Conservation (phyloP, 2,113 vertebrate genomes). For the Chionis minor region DNA sequence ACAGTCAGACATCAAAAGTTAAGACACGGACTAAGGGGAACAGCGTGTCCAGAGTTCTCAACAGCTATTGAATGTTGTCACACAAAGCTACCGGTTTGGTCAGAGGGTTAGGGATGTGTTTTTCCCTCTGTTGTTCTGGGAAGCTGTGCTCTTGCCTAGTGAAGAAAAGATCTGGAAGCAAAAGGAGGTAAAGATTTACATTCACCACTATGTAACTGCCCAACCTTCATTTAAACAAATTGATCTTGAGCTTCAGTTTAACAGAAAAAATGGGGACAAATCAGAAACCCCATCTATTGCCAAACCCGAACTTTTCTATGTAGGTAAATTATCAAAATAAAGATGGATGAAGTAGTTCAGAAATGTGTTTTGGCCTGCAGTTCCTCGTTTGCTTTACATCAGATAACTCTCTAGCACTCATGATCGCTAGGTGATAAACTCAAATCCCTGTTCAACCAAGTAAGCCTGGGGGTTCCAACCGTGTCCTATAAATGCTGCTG, state of each 20-base stretch:
- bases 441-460: neutral
- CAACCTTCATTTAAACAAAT: neutral
- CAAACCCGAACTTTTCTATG: neutral
- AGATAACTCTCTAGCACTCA: neutral
- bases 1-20: neutral
- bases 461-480: neutral
- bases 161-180: neutral
- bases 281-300: neutral
- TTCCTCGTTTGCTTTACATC: neutral
- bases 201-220: neutral
- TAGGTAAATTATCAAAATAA: neutral
- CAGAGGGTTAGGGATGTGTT: neutral
- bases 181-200: neutral
- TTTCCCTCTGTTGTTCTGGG: neutral
- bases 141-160: neutral
- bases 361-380: neutral
- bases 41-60: neutral
- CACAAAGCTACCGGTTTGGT: neutral
- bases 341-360: neutral
- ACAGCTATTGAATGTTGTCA: neutral
- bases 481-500: neutral
- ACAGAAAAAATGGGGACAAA: neutral
- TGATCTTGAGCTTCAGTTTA: neutral
- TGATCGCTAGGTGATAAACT: neutral
- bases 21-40: neutral